Evolutionary conservation across 2,797 vertebrate genomes (phyloP), one percentile per base, ranked within the genome.

Genomic region (Lepilemur septentrionalis): DNA sequence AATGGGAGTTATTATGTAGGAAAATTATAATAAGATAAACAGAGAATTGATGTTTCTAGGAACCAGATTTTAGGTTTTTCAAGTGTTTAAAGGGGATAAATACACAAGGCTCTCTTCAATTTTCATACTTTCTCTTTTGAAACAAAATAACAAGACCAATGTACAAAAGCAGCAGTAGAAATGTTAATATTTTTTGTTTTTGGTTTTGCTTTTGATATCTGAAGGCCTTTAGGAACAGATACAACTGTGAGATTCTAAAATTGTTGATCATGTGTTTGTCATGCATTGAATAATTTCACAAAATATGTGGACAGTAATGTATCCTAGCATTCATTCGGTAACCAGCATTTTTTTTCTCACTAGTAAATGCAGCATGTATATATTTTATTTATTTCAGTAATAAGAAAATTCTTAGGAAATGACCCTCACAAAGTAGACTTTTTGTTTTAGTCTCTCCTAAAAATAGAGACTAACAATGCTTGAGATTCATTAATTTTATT

Each of bases 401-500:
- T 32, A 43, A 91, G 32, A 89, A 61, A 61, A 61, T 79, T 79
- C 22, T 93, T 83, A 52, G 25, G 12, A 94, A 88, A 63, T 82
- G 46, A n/a, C 0, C 7, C 17, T 67, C 22, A 73, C 17, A 72
- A 80, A 73, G 75, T 52, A 25, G 23, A 1, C 4, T 46, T 2
- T 18, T 65, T 81, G 80, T 86, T 30, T n/a, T 5, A 78, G 41
- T 84, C 7, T 91, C n/a, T 89, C 25, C 46, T 93, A 92, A 78
- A 94, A 95, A 52, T 87, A 92, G n/a, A 88, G 1, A 43, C 8
- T 78, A 85, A 65, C 23, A 63, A 57, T 75, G 12, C 28, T 90
- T 86, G 18, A 69, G 55, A 93, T 50, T 73, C 28, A 82, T 95
- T 97, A 43, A 93, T 93, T 82, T 92, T 18, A 79, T 86, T 89